A percentile compares a stretch with the other conserved stretches of the same genome.
Evolutionary conservation across 2,113 vertebrate species (phyloP).

Genomic region (Speoplatyrhinus poulsoni): DNA sequence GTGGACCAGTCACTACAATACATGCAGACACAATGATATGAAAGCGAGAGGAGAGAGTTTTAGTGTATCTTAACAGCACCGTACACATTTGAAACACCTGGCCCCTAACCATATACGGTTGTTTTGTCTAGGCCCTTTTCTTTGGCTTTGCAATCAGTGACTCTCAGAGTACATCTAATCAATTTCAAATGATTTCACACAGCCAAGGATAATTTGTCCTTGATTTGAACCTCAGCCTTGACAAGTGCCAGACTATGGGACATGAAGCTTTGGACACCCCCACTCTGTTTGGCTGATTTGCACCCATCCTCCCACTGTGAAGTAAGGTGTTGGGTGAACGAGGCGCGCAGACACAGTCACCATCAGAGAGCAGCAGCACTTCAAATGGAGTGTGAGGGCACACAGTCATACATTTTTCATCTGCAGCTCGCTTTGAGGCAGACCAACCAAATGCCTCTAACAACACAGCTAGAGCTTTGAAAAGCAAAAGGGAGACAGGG

Average conservation of each 20-base stretch:
- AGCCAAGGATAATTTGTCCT: constrained; percentile 32
- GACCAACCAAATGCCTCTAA: constrained; percentile 56
- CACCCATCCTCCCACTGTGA: constrained; percentile 49
- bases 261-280: constrained; percentile 23
- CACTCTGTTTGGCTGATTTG: constrained; percentile 38
- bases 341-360: constrained; percentile 58
- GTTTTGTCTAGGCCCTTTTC: background rate
- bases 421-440: constrained; percentile 72
- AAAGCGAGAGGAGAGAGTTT: background rate
- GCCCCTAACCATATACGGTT: too few relatives aligned
- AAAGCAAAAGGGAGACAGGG: constrained; percentile 58
- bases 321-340: constrained; percentile 49
- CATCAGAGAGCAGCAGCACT: constrained; percentile 72
- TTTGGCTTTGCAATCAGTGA: constrained; percentile 15
- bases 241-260: constrained; percentile 36
- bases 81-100: too few relatives aligned
- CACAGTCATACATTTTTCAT: constrained; percentile 82
- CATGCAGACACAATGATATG: background rate
- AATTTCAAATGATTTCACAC: constrained; percentile 45
- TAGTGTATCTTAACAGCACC: background rate
- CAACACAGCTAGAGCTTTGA: constrained; percentile 65
- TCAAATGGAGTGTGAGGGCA: constrained; percentile 71
- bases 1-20: constrained; percentile 9
- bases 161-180: constrained; percentile 45
- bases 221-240: constrained; percentile 36